Percentiles rank a stretch among this genome's conserved stretches.
These are phyloP conservation scores for Siniperca knerii DNA, from an alignment of 2,113 vertebrate species.

Conservation along the genomic window DNA sequence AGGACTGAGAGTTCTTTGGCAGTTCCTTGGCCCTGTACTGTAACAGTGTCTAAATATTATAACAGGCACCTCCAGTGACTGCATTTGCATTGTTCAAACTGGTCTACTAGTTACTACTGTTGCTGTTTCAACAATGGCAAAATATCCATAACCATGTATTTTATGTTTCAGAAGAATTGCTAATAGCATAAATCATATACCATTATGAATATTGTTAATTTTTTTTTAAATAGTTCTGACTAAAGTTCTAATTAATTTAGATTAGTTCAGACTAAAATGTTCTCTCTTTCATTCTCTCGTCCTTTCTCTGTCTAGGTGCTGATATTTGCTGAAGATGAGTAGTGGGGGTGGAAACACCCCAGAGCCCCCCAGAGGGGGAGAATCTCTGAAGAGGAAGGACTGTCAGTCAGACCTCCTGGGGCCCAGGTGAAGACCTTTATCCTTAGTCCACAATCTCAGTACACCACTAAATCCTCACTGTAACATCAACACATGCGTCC, in stretches of 20 bases:
- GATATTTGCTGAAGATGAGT: constrained; percentile 98
- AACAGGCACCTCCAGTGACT: neutral
- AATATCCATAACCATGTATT: neutral
- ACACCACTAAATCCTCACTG: neutral
- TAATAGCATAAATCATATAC: neutral
- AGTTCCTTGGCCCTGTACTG: neutral
- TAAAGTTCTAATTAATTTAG: neutral
- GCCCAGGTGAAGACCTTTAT: constrained; percentile 87
- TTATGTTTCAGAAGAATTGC: neutral
- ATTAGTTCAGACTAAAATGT: neutral
- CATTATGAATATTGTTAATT: neutral
- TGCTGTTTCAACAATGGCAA: neutral
- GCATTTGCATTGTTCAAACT: constrained; percentile 27
- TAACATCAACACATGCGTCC: neutral
- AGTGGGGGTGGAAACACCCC: constrained; percentile 93
- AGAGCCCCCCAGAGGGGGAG: constrained; percentile 90
- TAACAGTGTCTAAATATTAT: constrained; percentile 14
- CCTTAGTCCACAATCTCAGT: neutral
- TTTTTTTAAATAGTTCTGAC: neutral
- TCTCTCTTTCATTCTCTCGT: neutral
- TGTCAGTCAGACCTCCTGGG: constrained; percentile 91
- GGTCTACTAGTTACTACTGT: neutral
- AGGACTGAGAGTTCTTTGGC: neutral
- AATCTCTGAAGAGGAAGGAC: constrained; percentile 96
- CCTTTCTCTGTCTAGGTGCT: constrained; percentile 85